phyloP scores from a whole-genome alignment of 23 tunicate genomes.

The Ciona savignyi region DNA sequence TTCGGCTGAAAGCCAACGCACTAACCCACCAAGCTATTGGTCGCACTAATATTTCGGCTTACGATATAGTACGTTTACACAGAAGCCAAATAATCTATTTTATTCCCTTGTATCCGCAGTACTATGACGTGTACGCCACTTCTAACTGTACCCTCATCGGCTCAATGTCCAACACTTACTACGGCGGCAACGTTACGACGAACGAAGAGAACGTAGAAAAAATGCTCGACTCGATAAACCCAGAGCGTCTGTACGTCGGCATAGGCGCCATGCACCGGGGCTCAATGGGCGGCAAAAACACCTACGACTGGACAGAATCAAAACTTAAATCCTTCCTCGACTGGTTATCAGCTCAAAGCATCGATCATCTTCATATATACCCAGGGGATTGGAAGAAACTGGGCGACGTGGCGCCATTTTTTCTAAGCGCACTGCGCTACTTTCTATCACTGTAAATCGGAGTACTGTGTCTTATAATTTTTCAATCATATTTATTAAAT shows the following conservation, averaged over 20 bases:
- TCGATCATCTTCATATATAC: conserved; percentile 18
- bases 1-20: too few relatives aligned
- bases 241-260: conserved; percentile 28
- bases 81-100: background rate
- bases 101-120: conserved; percentile 3
- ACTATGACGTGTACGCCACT: conserved; percentile 36
- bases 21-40: too few relatives aligned
- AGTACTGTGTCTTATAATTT: background rate
- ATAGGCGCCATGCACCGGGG: conserved; percentile 24
- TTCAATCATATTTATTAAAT: background rate
- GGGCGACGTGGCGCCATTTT: background rate
- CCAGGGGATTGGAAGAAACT: conserved; percentile 16
- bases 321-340: conserved; percentile 15
- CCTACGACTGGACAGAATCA: conserved; percentile 17
- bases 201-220: conserved; percentile 29
- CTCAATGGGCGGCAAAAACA: background rate
- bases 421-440: background rate
- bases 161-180: conserved; percentile 64
- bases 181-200: conserved; percentile 25
- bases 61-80: too few relatives aligned
- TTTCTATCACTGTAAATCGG: background rate
- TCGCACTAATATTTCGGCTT: too few relatives aligned
- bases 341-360: background rate
- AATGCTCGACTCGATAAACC: conserved; percentile 26
- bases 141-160: conserved; percentile 27